Percentiles rank a stretch among this genome's conserved stretches.
These are phyloP conservation scores for Notiomystis cincta DNA, from an alignment of 2,113 vertebrate species.

Conservation along the genomic window DNA sequence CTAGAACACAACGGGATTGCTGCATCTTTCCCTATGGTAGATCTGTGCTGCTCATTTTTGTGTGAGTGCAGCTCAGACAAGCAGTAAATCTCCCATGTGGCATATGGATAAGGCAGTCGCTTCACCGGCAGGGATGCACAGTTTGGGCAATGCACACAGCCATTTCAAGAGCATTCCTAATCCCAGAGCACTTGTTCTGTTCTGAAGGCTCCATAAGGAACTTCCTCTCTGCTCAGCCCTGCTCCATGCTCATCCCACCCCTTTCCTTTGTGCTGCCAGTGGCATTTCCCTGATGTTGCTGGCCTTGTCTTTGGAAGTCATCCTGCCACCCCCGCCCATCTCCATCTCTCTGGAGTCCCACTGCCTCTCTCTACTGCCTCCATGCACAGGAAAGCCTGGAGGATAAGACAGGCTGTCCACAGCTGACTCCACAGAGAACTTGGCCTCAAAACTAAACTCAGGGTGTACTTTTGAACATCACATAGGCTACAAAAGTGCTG, in stretches of 20 bases:
- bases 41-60: not conserved
- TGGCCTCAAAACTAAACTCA: not conserved
- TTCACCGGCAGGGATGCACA: not conserved
- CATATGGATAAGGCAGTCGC: not conserved
- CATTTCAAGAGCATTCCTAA: not conserved
- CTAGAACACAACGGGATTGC: not conserved
- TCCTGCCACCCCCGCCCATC: not conserved
- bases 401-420: not conserved
- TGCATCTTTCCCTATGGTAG: not conserved
- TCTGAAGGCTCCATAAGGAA: not conserved
- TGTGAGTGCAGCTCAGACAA: not conserved
- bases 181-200: not conserved
- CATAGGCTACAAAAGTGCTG: not conserved
- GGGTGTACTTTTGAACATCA: not conserved
- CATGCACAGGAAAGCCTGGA: not conserved
- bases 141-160: not conserved
- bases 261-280: not conserved
- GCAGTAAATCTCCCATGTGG: not conserved
- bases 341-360: not conserved
- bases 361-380: not conserved
- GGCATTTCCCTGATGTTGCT: not conserved
- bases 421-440: not conserved
- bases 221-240: not conserved
- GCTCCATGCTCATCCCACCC: not conserved
- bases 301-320: not conserved